Evolutionary conservation across 2,888 invertebrate species (phyloP), one percentile per base, ranked within the genome.

Genomic region (Drosophila prolongata): DNA sequence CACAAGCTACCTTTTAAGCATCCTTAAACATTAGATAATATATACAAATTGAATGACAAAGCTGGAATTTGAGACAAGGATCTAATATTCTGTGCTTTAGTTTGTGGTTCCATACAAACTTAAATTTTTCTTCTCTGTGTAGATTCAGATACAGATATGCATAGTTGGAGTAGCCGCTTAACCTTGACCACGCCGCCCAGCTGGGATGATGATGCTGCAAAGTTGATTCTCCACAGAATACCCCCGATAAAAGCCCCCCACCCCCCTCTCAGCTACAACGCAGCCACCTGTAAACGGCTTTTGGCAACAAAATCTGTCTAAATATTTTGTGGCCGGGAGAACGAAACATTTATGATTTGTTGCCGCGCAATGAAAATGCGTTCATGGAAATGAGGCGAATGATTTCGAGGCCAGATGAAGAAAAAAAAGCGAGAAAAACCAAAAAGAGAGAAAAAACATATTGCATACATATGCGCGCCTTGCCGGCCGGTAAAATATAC

Each of bases 391-490:
- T 74, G 49, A 57, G 68, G 46, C 64, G 53, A 60, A 13, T 38
- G 27, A 54, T 46, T 55, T 54, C 62, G 71, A 62, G 71, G 72
- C 72, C 73, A 43, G 47, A 16, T n/a, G 10, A 16, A 47, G 43
- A 38, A 24, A 57, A 24, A 57, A 57, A 27, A 9, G 37, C 27
- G 34, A 35, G 27, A 47, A 38, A 37, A 52, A 52, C 30, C 11
- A 52, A 52, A 46, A 53, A 69, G 64, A 68, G 57, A 54, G 57
- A 42, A 30, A 66, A 87, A 87, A 87, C 87, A 87, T 84, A 81
- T 84, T 84, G 83, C 83, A 84, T 84, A 84, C 83, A 84, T 84
- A 84, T 84, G 86, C 82, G 83, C 86, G 88, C 73, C 55, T 19
- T 43, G 76, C 84, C 88, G 88, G 88, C 84, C 84, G 88, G 86